Evolutionary conservation across 2,888 invertebrate genomes (phyloP).

Genomic region (Agrochola macilenta): DNA sequence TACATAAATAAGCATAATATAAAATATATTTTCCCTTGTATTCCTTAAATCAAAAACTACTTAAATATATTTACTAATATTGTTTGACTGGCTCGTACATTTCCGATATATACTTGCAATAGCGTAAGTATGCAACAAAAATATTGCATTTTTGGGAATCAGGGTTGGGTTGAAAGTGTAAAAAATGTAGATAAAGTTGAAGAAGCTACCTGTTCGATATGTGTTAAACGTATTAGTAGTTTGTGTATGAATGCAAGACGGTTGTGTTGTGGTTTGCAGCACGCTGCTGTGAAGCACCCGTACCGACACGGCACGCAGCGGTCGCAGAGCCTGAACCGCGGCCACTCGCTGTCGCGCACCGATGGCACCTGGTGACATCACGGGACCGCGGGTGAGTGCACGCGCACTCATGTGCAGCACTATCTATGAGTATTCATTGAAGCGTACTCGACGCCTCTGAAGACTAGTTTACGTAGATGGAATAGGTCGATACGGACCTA

Average conservation of each 20-base stretch:
- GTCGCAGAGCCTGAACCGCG: slow-evolving; percentile 94
- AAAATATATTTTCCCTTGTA: slow-evolving; percentile 33
- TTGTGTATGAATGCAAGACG: slow-evolving; percentile 53
- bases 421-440: slow-evolving; percentile 31
- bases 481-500: background rate
- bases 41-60: slow-evolving; percentile 38
- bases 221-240: slow-evolving; percentile 12
- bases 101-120: slow-evolving; percentile 11
- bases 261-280: slow-evolving; percentile 86
- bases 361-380: slow-evolving; percentile 96
- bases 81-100: slow-evolving; percentile 11
- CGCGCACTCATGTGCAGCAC: slow-evolving; percentile 40
- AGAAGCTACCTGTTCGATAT: slow-evolving; percentile 16
- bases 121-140: slow-evolving; percentile 22
- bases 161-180: background rate
- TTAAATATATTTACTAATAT: slow-evolving; percentile 31
- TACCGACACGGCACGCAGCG: slow-evolving; percentile 92
- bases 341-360: slow-evolving; percentile 92
- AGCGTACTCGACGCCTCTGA: slow-evolving; percentile 7
- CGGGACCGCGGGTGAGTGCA: slow-evolving; percentile 92
- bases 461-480: slow-evolving; percentile 23
- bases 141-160: background rate
- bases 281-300: slow-evolving; percentile 91
- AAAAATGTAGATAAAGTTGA: slow-evolving; percentile 2
- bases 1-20: slow-evolving; percentile 41